Conservation (phyloP, 1,140 invertebrate genomes). For the Cotesia vestalis region DNA sequence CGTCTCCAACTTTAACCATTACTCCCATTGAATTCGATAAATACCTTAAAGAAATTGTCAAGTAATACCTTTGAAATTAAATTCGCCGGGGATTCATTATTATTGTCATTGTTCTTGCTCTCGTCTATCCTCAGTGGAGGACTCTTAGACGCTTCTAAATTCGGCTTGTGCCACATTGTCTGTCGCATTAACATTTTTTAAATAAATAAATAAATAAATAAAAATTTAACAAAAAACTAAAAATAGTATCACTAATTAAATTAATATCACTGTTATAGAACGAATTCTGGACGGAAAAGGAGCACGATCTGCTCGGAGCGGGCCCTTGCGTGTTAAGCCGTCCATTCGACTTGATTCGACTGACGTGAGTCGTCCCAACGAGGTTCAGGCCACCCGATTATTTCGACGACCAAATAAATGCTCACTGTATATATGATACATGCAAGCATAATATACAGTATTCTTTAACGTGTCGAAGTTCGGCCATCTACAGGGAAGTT, state of each 20-base stretch:
- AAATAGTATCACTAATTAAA: background rate
- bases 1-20: too few species aligned
- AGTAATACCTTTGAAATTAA: background rate
- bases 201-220: background rate
- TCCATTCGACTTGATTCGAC: constrained; percentile 46
- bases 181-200: too few species aligned
- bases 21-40: too few species aligned
- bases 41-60: too few species aligned
- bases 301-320: constrained; percentile 24
- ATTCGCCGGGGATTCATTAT: background rate
- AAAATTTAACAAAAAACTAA: background rate
- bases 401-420: constrained; percentile 20
- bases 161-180: too few species aligned
- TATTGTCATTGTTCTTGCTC: background rate
- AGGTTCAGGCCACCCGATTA: constrained; percentile 22
- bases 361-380: constrained; percentile 32
- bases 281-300: background rate
- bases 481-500: too few species aligned
- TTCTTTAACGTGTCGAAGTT: too few species aligned
- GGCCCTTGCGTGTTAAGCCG: constrained; percentile 39
- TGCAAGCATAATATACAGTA: too few species aligned
- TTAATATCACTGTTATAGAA: background rate
- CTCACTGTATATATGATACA: constrained; percentile 13
- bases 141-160: too few species aligned
- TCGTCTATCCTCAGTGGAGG: too few species aligned